phyloP scores from a whole-genome alignment of 2,113 vertebrate genomes.

The Salvelinus fontinalis region DNA sequence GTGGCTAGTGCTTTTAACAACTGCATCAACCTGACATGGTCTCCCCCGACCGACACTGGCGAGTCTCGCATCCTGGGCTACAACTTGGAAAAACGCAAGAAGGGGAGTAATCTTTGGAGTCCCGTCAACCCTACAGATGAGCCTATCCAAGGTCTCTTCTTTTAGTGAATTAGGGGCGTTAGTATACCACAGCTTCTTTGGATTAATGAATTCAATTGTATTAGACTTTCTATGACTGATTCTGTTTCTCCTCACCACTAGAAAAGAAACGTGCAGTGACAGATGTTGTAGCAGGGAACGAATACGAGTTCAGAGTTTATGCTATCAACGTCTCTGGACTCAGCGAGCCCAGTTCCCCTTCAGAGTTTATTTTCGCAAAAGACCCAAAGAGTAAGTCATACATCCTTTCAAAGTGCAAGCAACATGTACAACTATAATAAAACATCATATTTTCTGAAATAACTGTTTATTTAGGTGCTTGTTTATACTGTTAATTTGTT shows the following conservation, averaged over 20 bases:
- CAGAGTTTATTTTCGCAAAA: conserved; percentile 73
- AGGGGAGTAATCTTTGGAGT: conserved; percentile 82
- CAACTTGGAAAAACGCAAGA: conserved; percentile 85
- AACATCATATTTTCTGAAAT: too few relatives aligned
- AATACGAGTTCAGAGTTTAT: conserved; percentile 87
- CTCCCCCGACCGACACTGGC: conserved; percentile 70
- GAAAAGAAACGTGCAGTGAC: conserved; percentile 78
- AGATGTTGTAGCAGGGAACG: conserved; percentile 77
- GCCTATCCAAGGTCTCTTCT: conserved; percentile 73
- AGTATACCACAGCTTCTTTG: background rate
- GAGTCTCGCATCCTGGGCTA: conserved; percentile 81
- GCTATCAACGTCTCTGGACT: conserved; percentile 82
- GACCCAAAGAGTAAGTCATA: conserved; percentile 81
- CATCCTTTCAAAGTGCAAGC: background rate
- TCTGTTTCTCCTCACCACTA: conserved; percentile 37
- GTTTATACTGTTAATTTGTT: background rate
- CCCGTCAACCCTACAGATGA: conserved; percentile 68
- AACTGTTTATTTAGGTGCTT: background rate
- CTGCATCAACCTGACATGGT: conserved; percentile 80
- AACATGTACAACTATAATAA: too few relatives aligned
- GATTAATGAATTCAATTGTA: background rate
- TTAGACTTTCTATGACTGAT: background rate
- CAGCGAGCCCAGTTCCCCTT: conserved; percentile 80
- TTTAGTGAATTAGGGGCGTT: background rate
- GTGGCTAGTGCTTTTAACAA: conserved; percentile 75